A percentile compares a stretch with the other conserved stretches of the same genome.
Evolutionary conservation across 1,140 invertebrate species (phyloP).

Genomic region (Trachymyrmex cornetzi): DNA sequence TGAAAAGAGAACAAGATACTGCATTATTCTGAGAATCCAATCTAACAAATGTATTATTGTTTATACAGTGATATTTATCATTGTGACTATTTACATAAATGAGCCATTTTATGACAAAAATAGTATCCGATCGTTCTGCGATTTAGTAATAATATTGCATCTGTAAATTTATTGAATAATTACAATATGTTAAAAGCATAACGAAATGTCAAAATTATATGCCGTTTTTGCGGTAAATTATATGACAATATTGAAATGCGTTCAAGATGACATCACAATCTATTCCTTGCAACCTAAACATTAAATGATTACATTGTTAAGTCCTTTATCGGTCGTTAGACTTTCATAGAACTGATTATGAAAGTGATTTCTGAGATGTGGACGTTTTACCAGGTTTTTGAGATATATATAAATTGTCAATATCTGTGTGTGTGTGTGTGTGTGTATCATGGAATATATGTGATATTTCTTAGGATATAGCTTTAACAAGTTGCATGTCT

Average conservation of each 20-base stretch:
- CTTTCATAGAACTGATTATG: conserved; percentile 34
- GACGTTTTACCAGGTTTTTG: background rate
- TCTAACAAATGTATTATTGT: conserved; percentile 13
- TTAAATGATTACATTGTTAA: conserved; percentile 21
- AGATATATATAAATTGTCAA: conserved; percentile 8
- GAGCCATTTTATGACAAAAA: background rate
- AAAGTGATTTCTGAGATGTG: background rate
- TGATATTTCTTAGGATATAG: background rate
- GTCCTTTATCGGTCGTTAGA: conserved; percentile 17
- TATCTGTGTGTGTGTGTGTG: no score
- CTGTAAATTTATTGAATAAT: background rate
- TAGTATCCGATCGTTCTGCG: background rate
- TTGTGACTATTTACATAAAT: background rate
- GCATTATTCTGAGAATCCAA: background rate
- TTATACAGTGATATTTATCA: background rate
- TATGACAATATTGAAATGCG: conserved; percentile 1
- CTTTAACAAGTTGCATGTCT: conserved; percentile 16
- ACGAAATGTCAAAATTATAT: background rate
- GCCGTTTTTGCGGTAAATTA: background rate
- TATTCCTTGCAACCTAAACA: conserved; percentile 31
- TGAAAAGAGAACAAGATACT: background rate
- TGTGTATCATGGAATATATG: background rate
- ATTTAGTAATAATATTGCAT: background rate
- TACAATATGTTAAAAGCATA: background rate
- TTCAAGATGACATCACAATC: background rate